Conservation (phyloP, 2,888 invertebrate species). For the Tenthredo amoena region DNA sequence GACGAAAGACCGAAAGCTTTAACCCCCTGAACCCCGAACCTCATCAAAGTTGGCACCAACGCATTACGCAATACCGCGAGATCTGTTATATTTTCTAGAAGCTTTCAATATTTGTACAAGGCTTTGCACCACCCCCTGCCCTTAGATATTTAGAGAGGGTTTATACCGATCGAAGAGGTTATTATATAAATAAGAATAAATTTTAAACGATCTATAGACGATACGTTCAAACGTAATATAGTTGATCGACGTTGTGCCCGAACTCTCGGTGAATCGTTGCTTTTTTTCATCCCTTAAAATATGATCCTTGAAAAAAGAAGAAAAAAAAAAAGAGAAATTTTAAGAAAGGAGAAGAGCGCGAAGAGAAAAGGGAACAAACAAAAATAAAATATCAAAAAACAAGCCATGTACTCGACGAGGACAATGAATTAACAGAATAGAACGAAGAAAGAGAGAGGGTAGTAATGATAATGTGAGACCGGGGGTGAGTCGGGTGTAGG, state of each 20-base stretch:
- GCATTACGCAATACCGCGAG: constrained; percentile 7
- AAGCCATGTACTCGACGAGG: not conserved
- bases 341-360: not conserved
- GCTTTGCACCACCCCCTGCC: constrained; percentile 57
- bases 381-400: not conserved
- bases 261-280: no score
- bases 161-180: not conserved
- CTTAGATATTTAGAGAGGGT: constrained; percentile 55
- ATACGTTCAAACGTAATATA: no score
- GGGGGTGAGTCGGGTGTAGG: not conserved
- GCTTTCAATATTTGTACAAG: constrained; percentile 27
- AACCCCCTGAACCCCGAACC: not conserved
- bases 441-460: not conserved
- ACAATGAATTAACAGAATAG: not conserved
- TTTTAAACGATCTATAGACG: no score
- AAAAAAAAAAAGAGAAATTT: no score
- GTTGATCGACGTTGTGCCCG: no score
- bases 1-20: not conserved
- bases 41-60: constrained; percentile 5
- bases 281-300: no score
- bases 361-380: no score
- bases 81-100: constrained; percentile 18
- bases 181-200: not conserved
- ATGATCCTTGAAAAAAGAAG: no score
- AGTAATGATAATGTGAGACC: not conserved